phyloP scores from a whole-genome alignment of 1,140 invertebrate genomes.

The Hormaphis cornu region DNA sequence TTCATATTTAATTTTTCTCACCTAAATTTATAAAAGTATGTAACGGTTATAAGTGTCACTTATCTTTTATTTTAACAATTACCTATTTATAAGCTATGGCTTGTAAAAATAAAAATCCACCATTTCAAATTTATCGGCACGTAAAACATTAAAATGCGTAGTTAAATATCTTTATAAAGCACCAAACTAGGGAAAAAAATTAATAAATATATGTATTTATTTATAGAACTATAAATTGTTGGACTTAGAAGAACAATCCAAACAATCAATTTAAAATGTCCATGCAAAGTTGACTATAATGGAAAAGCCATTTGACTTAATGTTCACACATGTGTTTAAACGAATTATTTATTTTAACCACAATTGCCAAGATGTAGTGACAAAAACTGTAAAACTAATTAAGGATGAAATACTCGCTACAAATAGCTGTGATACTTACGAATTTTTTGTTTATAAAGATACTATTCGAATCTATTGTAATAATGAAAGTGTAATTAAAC shows the following conservation, averaged over 20 bases:
- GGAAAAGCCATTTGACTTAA: neutral
- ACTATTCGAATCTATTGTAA: neutral
- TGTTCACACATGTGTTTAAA: conserved; percentile 14
- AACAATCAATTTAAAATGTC: conserved; percentile 2
- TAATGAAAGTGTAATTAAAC: conserved; percentile 1
- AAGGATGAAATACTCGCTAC: neutral
- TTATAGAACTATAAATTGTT: conserved; percentile 15
- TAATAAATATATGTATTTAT: conserved; percentile 14
- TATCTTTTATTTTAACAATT: no score
- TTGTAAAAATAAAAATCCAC: no score
- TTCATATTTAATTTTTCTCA: no score
- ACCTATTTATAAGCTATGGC: no score
- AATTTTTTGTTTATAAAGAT: neutral
- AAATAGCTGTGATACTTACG: neutral
- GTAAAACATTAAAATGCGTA: neutral
- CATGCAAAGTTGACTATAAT: conserved; percentile 21
- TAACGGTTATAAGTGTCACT: no score
- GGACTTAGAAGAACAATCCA: neutral
- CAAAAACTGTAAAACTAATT: conserved; percentile 10
- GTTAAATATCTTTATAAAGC: neutral
- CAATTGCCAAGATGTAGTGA: neutral
- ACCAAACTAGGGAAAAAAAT: conserved; percentile 33
- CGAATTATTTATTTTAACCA: conserved; percentile 6
- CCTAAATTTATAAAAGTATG: no score
- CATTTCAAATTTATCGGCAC: neutral